Evolutionary conservation across 2,888 invertebrate genomes (phyloP).

Genomic region (Clepsis dumicolana): DNA sequence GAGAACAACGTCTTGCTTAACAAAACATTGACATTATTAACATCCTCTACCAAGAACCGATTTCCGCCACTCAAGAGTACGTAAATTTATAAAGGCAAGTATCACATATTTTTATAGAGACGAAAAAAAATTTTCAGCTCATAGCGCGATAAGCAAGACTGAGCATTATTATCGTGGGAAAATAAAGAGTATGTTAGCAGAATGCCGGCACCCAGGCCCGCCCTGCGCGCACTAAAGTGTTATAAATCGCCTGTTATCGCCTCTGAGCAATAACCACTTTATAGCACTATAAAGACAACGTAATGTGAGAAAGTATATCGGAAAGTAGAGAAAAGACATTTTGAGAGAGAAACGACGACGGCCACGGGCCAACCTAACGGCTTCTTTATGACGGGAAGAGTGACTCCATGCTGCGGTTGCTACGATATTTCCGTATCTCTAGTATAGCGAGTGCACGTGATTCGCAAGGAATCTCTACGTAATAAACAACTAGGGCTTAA

Average conservation of each 20-base stretch:
- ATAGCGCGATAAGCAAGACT: conserved; percentile 48
- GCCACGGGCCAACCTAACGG: conserved; percentile 19
- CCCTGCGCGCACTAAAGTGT: conserved; percentile 65
- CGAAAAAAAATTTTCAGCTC: conserved; percentile 35
- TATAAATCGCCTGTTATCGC: conserved; percentile 78
- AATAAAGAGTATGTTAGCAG: conserved; percentile 54
- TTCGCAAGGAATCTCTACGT: background rate
- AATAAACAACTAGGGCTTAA: too few species aligned
- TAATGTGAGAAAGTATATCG: conserved; percentile 60
- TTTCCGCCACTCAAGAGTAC: background rate
- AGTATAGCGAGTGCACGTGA: conserved; percentile 3
- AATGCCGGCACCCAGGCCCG: conserved; percentile 51
- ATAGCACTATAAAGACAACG: conserved; percentile 73
- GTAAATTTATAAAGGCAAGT: background rate
- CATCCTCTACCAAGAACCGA: background rate
- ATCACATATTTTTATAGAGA: conserved; percentile 21
- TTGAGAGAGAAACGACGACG: conserved; percentile 22
- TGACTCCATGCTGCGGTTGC: conserved; percentile 14
- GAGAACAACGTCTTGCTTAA: background rate
- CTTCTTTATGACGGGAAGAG: conserved; percentile 28
- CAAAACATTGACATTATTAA: background rate
- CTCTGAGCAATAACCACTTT: conserved; percentile 74
- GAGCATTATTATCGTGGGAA: conserved; percentile 50
- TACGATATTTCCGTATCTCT: conserved; percentile 3
- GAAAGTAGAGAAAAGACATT: conserved; percentile 51